Percentiles rank a stretch among this genome's conserved stretches.
Evolutionary conservation across 2,113 vertebrate species (phyloP).

Genomic region (Plectropomus leopardus): DNA sequence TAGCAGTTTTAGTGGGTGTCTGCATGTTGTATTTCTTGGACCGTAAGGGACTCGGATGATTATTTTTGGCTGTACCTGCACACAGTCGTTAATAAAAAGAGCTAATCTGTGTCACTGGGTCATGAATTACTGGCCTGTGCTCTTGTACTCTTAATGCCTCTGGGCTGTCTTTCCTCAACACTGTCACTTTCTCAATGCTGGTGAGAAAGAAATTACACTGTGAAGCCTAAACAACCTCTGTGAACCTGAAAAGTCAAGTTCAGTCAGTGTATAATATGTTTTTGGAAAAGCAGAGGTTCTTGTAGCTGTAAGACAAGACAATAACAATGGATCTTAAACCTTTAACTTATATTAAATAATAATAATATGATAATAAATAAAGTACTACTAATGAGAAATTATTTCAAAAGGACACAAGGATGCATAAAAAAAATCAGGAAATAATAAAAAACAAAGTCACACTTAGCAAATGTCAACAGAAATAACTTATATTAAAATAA

Average conservation of each 20-base stretch:
- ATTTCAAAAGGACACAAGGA: too few relatives aligned
- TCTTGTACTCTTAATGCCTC: slow-evolving; percentile 10
- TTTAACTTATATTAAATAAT: background rate
- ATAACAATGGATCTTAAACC: background rate
- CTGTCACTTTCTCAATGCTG: slow-evolving; percentile 3
- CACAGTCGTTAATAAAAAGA: slow-evolving; percentile 8
- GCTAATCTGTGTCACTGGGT: slow-evolving; percentile 22
- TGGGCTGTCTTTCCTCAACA: background rate
- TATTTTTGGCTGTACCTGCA: background rate
- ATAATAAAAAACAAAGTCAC: too few relatives aligned
- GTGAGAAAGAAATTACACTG: background rate
- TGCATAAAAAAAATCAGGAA: too few relatives aligned
- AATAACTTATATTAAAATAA: too few relatives aligned
- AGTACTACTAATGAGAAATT: too few relatives aligned
- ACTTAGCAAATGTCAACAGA: too few relatives aligned
- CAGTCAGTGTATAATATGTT: slow-evolving; percentile 19
- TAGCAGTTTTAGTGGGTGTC: background rate
- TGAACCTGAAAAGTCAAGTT: slow-evolving; percentile 47
- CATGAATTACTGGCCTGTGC: background rate
- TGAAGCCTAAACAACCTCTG: background rate
- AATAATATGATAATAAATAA: too few relatives aligned
- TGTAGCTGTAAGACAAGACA: background rate
- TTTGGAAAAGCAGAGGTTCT: background rate
- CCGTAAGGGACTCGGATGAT: background rate
- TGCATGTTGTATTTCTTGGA: slow-evolving; percentile 23